Evolutionary conservation across 2,113 vertebrate species (phyloP).

Genomic region (Probosciger aterrimus): DNA sequence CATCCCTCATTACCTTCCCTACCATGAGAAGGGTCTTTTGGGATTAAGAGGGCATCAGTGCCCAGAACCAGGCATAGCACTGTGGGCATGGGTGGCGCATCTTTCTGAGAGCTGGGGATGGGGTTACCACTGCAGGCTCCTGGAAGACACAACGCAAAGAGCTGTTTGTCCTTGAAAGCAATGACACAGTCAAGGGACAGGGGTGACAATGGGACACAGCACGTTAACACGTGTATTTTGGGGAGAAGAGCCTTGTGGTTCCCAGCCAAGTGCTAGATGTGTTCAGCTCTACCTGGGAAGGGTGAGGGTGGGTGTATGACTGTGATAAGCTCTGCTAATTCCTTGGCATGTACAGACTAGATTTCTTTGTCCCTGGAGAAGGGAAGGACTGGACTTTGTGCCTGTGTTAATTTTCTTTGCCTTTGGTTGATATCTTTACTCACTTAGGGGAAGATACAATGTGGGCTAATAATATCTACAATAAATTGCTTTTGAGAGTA

Average conservation of each 20-base stretch:
- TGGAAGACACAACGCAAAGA: background rate
- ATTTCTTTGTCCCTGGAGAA: background rate
- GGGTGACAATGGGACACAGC: background rate
- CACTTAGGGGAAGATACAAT: background rate
- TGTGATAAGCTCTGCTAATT: background rate
- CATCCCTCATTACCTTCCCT: background rate
- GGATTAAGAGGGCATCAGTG: background rate
- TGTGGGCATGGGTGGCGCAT: background rate
- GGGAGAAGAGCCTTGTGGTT: background rate
- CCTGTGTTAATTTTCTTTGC: background rate
- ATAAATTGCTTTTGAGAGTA: background rate
- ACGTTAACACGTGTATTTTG: accelerated
- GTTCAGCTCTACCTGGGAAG: background rate
- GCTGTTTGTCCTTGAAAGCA: background rate
- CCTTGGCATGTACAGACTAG: background rate
- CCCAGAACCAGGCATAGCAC: background rate
- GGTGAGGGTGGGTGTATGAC: background rate
- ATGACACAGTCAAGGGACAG: background rate
- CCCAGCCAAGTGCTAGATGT: background rate
- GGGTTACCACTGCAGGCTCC: background rate
- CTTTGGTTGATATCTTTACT: background rate
- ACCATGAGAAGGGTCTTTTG: background rate
- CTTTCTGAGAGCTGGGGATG: background rate
- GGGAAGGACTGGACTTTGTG: background rate
- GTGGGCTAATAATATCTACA: background rate